phyloP scores from a whole-genome alignment of 2,888 invertebrate species.

The Bibio marci region DNA sequence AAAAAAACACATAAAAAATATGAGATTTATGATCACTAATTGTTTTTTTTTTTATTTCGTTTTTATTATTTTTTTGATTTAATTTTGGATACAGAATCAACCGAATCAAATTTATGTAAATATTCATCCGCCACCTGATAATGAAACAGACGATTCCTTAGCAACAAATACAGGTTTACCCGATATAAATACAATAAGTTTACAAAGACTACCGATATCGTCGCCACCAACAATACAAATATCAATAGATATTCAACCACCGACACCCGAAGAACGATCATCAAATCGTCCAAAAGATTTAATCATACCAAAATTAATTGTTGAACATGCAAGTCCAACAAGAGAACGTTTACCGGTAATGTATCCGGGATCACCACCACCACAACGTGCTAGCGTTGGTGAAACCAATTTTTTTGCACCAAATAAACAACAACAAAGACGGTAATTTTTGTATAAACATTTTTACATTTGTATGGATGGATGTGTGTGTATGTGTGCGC shows the following conservation, averaged over 20 bases:
- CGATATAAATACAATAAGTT: background rate
- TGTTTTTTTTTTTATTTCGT: too few relatives aligned
- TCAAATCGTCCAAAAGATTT: slow-evolving; percentile 30
- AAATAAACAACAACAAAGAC: slow-evolving; percentile 31
- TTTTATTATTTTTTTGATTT: too few relatives aligned
- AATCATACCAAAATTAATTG: slow-evolving; percentile 43
- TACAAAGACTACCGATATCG: background rate
- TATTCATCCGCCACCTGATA: background rate
- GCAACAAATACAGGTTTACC: background rate
- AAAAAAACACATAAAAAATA: too few relatives aligned
- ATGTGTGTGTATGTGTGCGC: too few relatives aligned
- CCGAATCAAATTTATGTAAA: too few relatives aligned
- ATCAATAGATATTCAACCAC: slow-evolving; percentile 20
- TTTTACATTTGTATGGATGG: too few relatives aligned
- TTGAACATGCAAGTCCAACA: slow-evolving; percentile 54
- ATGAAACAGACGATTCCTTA: background rate
- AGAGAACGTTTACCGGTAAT: slow-evolving; percentile 32
- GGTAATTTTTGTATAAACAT: slow-evolving; percentile 10
- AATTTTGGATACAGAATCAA: too few relatives aligned
- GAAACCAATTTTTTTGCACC: slow-evolving; percentile 19
- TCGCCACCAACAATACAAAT: slow-evolving; percentile 9
- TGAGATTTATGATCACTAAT: too few relatives aligned
- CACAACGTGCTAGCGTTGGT: slow-evolving; percentile 29
- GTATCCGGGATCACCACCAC: slow-evolving; percentile 39
- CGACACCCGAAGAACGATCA: slow-evolving; percentile 18